Evolutionary conservation across 2,888 invertebrate genomes (phyloP), one percentile per base, ranked within the genome.

Genomic region (Agrotis segetum): DNA sequence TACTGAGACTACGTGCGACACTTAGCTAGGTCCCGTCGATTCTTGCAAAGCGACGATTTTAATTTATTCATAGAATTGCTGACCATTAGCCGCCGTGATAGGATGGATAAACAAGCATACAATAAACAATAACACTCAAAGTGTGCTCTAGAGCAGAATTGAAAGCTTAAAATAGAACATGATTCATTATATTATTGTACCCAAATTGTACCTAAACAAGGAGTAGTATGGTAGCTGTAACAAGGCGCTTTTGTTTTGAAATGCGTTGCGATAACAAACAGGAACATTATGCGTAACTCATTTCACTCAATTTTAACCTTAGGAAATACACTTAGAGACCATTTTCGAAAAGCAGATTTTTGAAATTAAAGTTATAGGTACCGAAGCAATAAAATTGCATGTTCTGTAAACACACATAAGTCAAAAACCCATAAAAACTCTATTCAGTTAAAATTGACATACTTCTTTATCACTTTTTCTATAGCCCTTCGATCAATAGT

Each of bases 221-320:
- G n/a, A 49, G 9, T 55, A 17, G 3, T 55, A 29, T n/a, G 11
- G 16, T 46, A 34, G 44, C n/a, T 24, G 29, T 59, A 74, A 75
- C 67, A 75, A 60, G 21, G 52, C 52, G 24, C 34, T 61, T 17
- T 75, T 80, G 71, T 79, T 75, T 50, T 68, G 55, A 58, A 75
- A 52, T 71, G 16, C 46, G 21, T 46, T 67, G 55, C 63, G 34
- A 60, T 74, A 71, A 69, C 56, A 40, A 21, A 46, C 29, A 24
- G 5, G 63, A 11, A 62, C n/a, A n/a, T n/a, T 47, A 40, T 19
- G 21, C 47, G 40, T 63, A 70, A 49, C 34, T 44, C n/a, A 52
- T 79, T 70, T 52, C 46, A 59, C 55, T 71, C 24, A 21, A 11
- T 63, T 24, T 71, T 76, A 68, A 71, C 59, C 49, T 60, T 71